Conservation (phyloP, 2,888 invertebrate species). For the Andrena camellia region DNA sequence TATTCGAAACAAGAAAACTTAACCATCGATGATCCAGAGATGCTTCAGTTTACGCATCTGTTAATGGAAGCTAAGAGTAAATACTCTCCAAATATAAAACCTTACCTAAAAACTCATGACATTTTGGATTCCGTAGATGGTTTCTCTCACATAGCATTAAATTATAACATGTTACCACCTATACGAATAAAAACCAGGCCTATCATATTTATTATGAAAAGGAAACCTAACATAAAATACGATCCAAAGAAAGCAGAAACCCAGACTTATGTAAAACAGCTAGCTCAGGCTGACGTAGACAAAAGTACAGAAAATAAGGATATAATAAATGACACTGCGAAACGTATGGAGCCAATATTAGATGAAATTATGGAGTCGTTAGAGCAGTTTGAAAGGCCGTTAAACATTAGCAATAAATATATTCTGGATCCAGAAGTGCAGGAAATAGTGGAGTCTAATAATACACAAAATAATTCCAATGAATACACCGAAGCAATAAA, state of each 20-base stretch:
- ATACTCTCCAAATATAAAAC: slow-evolving; percentile 90
- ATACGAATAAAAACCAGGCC: slow-evolving; percentile 93
- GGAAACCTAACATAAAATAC: slow-evolving; percentile 87
- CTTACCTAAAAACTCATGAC: slow-evolving; percentile 90
- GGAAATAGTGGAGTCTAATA: slow-evolving; percentile 22
- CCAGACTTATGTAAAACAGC: slow-evolving; percentile 9
- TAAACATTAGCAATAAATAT: slow-evolving; percentile 45
- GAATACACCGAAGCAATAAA: slow-evolving; percentile 11
- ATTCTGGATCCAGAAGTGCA: slow-evolving; percentile 38
- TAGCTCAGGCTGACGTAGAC: not conserved
- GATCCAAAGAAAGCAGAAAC: slow-evolving; percentile 76
- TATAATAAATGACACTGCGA: slow-evolving; percentile 54
- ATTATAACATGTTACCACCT: slow-evolving; percentile 92
- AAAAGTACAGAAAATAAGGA: slow-evolving; percentile 10
- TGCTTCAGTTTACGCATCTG: slow-evolving; percentile 91
- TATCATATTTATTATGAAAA: slow-evolving; percentile 91
- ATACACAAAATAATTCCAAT: slow-evolving; percentile 9
- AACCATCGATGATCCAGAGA: slow-evolving; percentile 88
- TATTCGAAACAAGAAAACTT: slow-evolving; percentile 94
- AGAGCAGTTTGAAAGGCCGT: slow-evolving; percentile 71
- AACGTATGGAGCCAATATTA: slow-evolving; percentile 70
- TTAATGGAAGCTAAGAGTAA: slow-evolving; percentile 93
- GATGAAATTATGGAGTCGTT: slow-evolving; percentile 73
- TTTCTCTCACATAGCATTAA: slow-evolving; percentile 93
- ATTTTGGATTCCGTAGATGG: slow-evolving; percentile 92